These are phyloP conservation scores for Eulemur coronatus DNA, from an alignment of 2,797 vertebrate genomes.

Conservation along the genomic window DNA sequence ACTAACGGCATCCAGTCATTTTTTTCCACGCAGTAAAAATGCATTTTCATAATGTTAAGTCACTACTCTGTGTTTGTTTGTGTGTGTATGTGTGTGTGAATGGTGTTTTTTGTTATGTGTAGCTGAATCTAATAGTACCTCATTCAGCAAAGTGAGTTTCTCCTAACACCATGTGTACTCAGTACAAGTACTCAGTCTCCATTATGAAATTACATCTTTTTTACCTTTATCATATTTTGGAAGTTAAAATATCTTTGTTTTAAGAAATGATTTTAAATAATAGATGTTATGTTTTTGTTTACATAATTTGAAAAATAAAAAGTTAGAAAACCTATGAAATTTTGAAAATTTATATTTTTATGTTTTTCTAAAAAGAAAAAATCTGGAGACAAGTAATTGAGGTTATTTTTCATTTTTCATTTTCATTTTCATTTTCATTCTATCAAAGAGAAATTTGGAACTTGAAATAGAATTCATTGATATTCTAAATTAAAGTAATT, in stretches of 20 bases:
- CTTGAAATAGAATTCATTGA: neutral
- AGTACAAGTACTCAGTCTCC: neutral
- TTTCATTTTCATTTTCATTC: no score
- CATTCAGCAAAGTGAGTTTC: neutral
- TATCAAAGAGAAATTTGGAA: slow-evolving; percentile 24
- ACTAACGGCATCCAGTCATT: neutral
- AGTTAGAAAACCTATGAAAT: neutral
- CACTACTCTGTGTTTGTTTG: neutral
- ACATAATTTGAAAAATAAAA: neutral
- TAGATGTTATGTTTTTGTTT: neutral
- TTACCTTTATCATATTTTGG: neutral
- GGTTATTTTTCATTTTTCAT: neutral
- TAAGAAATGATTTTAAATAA: neutral
- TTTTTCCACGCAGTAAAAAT: neutral
- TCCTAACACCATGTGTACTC: neutral
- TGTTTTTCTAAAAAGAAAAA: neutral
- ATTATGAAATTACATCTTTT: neutral
- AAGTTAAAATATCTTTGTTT: neutral
- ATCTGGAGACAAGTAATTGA: neutral
- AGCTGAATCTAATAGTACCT: neutral
- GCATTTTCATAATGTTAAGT: neutral
- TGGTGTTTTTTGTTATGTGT: neutral
- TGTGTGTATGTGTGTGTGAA: neutral
- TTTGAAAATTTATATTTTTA: neutral
- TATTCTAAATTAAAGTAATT: neutral